Conservation (phyloP, 2,113 vertebrate species). For the Pampusana beccarii region DNA sequence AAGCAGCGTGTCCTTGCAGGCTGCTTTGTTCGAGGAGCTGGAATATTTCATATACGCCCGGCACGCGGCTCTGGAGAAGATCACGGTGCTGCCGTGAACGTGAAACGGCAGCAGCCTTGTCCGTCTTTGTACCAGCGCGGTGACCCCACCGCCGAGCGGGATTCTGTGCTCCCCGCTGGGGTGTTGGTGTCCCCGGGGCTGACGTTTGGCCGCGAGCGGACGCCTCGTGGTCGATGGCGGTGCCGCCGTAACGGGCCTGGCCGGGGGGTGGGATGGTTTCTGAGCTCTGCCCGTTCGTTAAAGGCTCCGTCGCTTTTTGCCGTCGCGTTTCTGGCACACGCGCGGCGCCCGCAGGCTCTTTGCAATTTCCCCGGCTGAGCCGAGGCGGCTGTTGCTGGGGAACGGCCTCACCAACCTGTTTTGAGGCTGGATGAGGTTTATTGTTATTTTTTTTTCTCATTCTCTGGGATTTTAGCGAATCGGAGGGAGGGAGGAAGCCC, state of each 20-base stretch:
- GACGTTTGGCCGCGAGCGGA: background rate
- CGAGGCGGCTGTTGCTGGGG: background rate
- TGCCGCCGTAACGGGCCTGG: no score
- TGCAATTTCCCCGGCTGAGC: background rate
- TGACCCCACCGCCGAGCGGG: background rate
- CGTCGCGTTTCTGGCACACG: background rate
- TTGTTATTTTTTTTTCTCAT: background rate
- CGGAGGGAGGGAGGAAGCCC: background rate
- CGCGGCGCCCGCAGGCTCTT: fast-evolving
- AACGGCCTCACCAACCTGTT: background rate
- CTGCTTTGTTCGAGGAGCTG: background rate
- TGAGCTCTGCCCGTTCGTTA: background rate
- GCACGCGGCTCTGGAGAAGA: background rate
- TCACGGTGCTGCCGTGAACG: background rate
- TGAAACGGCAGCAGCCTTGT: background rate
- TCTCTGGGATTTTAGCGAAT: background rate
- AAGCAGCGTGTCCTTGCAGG: background rate
- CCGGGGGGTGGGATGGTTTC: background rate
- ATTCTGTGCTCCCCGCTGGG: background rate
- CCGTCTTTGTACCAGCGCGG: fast-evolving
- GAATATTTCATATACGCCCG: background rate
- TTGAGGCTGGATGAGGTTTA: background rate
- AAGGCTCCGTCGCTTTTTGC: background rate
- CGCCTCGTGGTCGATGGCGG: background rate
- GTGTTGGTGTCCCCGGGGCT: background rate